Conservation (phyloP, 2,113 vertebrate species). For the Protomyctophum bolini region DNA sequence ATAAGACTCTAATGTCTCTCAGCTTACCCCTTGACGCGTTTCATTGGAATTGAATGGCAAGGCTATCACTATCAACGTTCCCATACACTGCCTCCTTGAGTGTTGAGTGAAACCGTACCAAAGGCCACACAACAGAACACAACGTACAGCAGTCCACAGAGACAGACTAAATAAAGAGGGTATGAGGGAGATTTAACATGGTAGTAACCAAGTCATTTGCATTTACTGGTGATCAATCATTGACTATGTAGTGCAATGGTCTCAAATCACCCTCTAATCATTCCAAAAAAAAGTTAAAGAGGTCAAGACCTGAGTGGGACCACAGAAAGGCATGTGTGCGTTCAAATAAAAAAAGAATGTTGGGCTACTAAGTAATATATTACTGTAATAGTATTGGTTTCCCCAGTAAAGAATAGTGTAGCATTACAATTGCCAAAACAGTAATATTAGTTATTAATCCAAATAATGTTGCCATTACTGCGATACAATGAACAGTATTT, state of each 20-base stretch:
- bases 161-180: slow-evolving; percentile 20
- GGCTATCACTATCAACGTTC: neutral
- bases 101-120: slow-evolving; percentile 7
- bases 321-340: neutral
- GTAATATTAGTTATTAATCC: too few relatives aligned
- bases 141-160: slow-evolving; percentile 20
- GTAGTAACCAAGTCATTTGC: neutral
- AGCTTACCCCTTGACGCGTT: slow-evolving; percentile 34
- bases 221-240: slow-evolving; percentile 29
- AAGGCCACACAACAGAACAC: slow-evolving; percentile 12
- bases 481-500: too few relatives aligned
- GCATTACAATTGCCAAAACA: too few relatives aligned
- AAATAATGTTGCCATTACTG: too few relatives aligned
- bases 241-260: slow-evolving; percentile 18
- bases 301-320: neutral
- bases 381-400: too few relatives aligned
- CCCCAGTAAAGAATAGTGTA: too few relatives aligned
- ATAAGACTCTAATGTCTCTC: neutral
- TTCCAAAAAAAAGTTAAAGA: neutral
- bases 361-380: too few relatives aligned
- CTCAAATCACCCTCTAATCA: neutral
- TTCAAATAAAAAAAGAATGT: neutral
- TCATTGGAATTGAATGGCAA: slow-evolving; percentile 25
- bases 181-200: neutral
- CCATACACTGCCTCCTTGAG: slow-evolving; percentile 10